Base-by-base conservation (phyloP, 1,140 invertebrate genomes). In the Bemisia tabaci region DNA sequence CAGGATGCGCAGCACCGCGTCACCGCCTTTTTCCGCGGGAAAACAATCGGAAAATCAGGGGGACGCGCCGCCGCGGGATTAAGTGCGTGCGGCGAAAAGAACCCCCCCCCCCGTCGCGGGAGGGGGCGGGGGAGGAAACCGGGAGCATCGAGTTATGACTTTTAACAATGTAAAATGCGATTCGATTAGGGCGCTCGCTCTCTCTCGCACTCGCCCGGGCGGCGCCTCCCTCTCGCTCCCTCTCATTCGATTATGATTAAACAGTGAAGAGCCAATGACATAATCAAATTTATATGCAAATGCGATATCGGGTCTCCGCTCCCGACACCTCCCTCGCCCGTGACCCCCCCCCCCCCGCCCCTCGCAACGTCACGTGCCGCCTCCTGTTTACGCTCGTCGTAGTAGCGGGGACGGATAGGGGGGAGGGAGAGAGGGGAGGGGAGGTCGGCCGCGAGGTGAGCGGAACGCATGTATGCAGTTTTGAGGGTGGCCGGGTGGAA, bases 61-160 rank as follows among this genome's bases (percentile, higher is more conserved):
- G 66, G 60, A 65, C 58, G 68, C 27, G 22, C 21, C 48, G 26
- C 48, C 62, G 67, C 63, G 67, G 72, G 71, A 71, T 70, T 68
- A 60, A 39, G 59, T 24, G 48, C 64, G 60, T 67, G 58, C 59
- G 69, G 67, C 11, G 60, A 2, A 9, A 26, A 26, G 63, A 17
- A 21, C 21, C 21, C 1, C 62, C 21, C 24, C 62, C 24, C 11
- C n/a, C n/a, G 62, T n/a, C 17, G 17, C 21, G 23, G 63, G n/a
- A n/a, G n/a, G n/a, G n/a, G n/a, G n/a, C n/a, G n/a, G n/a, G 62
- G 69, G 72, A 73, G 71, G 71, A 69, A 75, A 74, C 74, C 74
- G 71, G 71, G 65, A 25, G 70, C 72, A 75, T 75, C 74, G 74
- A 72, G 73, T 74, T 75, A 74, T 75, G 74, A 75, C 74, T 75